Evolutionary conservation across 2,888 invertebrate genomes (phyloP).

Genomic region (Dryobota labecula): DNA sequence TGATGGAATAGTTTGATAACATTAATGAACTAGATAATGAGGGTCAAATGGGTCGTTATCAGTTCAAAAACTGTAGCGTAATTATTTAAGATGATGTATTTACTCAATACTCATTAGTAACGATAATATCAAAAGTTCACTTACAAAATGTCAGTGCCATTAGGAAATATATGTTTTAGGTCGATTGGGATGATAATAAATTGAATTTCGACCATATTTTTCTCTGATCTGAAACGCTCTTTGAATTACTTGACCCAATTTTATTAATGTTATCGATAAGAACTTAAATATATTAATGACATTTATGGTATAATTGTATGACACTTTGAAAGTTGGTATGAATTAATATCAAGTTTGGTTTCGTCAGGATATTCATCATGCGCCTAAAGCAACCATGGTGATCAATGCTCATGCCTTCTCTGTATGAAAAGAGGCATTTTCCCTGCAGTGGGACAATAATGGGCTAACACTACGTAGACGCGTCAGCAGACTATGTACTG

Average conservation of each 20-base stretch:
- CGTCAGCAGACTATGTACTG: neutral
- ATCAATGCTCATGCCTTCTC: neutral
- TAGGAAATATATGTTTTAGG: neutral
- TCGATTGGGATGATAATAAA: neutral
- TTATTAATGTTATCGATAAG: neutral
- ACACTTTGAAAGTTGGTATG: neutral
- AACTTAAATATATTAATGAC: neutral
- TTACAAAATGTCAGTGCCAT: slow-evolving; percentile 13
- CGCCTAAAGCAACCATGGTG: neutral
- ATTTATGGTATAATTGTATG: neutral
- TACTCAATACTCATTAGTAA: slow-evolving; percentile 38
- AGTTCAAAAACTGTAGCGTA: slow-evolving; percentile 24
- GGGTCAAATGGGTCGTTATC: slow-evolving; percentile 42
- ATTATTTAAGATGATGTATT: slow-evolving; percentile 31
- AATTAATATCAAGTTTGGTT: slow-evolving; percentile 6
- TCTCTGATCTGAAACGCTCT: neutral
- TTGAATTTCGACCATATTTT: neutral
- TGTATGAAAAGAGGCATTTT: neutral
- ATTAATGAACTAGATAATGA: slow-evolving; percentile 36
- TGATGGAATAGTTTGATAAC: slow-evolving; percentile 35
- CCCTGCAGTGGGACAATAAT: neutral
- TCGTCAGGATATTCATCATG: neutral
- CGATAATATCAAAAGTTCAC: slow-evolving; percentile 10
- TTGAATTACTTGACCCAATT: neutral
- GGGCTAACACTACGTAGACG: neutral